Percentiles rank a stretch among this genome's conserved stretches.
Evolutionary conservation across 2,797 vertebrate genomes (phyloP).

Genomic region (Helicolenus hilgendorfi): DNA sequence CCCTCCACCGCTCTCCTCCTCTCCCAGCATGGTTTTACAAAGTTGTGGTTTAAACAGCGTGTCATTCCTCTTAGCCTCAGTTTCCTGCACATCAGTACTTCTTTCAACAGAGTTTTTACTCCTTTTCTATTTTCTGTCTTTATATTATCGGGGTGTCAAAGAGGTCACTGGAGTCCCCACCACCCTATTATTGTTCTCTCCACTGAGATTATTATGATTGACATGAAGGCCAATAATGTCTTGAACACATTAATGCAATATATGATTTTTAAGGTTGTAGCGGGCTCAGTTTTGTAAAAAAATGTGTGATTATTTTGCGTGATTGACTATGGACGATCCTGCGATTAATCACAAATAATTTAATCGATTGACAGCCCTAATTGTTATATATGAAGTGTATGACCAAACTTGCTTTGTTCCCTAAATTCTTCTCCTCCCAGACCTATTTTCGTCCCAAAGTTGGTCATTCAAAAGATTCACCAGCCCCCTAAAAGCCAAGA

Average conservation of each 20-base stretch:
- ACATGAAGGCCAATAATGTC: no score
- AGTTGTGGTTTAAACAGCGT: slow-evolving; percentile 13
- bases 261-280: no score
- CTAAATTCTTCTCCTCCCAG: not conserved
- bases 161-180: not conserved
- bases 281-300: no score
- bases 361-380: not conserved
- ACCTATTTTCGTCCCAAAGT: not conserved
- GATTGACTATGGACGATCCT: no score
- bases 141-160: not conserved
- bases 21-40: not conserved
- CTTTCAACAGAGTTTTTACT: not conserved
- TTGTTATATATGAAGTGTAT: not conserved
- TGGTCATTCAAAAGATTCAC: not conserved
- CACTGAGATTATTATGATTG: not conserved
- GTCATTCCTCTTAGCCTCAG: not conserved
- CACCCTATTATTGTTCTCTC: not conserved
- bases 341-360: not conserved
- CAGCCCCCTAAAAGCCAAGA: not conserved
- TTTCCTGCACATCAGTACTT: not conserved
- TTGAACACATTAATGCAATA: no score
- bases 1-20: not conserved
- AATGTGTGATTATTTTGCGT: no score
- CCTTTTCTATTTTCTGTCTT: not conserved
- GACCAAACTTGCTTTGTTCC: not conserved